Percentiles rank a stretch among this genome's conserved stretches.
phyloP scores from a whole-genome alignment of 2,113 vertebrate species.

The Larimichthys crocea region DNA sequence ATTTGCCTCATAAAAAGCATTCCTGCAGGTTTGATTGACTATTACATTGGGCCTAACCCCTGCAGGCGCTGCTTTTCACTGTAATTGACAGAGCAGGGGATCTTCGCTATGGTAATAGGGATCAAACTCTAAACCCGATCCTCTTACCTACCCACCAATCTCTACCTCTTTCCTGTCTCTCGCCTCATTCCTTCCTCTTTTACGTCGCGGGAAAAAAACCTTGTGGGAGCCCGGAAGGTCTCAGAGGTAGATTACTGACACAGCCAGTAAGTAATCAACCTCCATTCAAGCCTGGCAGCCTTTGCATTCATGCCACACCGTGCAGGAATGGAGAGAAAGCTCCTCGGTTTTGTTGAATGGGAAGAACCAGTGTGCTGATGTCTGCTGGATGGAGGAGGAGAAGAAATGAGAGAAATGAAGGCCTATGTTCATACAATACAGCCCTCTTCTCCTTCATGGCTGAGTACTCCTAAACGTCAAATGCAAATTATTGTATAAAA shows the following conservation, averaged over 20 bases:
- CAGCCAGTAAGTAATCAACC: constrained; percentile 42
- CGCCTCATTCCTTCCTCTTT: neutral
- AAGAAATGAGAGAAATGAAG: neutral
- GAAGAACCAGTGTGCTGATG: neutral
- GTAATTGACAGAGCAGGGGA: constrained; percentile 21
- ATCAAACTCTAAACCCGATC: constrained; percentile 34
- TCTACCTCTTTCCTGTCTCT: neutral
- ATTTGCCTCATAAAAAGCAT: constrained; percentile 42
- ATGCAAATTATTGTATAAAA: constrained; percentile 19
- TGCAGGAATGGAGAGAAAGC: neutral
- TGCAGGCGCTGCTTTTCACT: constrained; percentile 9
- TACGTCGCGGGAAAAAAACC: constrained; percentile 11
- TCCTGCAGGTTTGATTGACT: constrained; percentile 24
- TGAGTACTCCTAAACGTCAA: neutral
- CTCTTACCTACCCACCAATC: neutral
- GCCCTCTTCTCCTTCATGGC: neutral
- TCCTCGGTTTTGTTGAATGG: neutral
- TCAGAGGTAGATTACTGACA: constrained; percentile 31
- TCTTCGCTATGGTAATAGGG: constrained; percentile 14
- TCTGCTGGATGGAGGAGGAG: constrained; percentile 4
- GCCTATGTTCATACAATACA: neutral
- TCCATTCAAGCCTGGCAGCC: constrained; percentile 43
- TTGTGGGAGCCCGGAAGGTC: constrained; percentile 1
- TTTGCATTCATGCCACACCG: constrained; percentile 30
- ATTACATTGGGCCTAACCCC: constrained; percentile 17